Base-by-base conservation (phyloP, 2,113 vertebrate species). In the Castor canadensis region DNA sequence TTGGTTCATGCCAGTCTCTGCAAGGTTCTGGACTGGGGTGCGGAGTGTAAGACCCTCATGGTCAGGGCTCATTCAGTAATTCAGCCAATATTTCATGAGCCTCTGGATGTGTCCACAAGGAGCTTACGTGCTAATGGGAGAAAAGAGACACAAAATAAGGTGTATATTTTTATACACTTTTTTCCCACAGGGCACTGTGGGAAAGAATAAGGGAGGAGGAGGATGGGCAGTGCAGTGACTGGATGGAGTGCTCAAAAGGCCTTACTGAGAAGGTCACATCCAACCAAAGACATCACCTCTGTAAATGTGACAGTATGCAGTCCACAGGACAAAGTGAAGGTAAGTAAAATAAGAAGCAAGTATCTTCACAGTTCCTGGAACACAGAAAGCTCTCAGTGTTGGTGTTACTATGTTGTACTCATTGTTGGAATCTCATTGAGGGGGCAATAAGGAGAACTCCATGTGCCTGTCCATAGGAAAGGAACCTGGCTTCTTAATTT, bases 161-260 rank as follows among this genome's bases (percentile, higher is more conserved):
- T 5, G 0, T 5, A 19, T 0, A 13, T 12, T n/a, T 0, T n/a
- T n/a, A n/a, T n/a, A n/a, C n/a, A n/a, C n/a, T n/a, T n/a, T n/a
- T n/a, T n/a, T n/a, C n/a, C n/a, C n/a, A 19, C 35, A 0, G 22
- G 47, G 43, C 0, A 0, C 30, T 0, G 9, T 3, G 71, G 17
- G 15, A 24, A 32, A 47, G 69, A 17, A 47, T 11, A 3, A 20
- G 32, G 26, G 22, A 19, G n/a, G 52, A 1, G 30, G 8, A 9
- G 32, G 26, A 1, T 0, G 5, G 20, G 0, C 1, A 11, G 3
- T 1, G 5, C 1, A 22, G 67, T 30, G 38, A 11, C 0, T 0
- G 28, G 30, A 32, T 3, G 1, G 1, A 22, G 11, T 19, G 26
- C 24, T 54, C 83, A 28, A 0, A 77, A 66, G 60, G 86, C n/a